These are phyloP conservation scores for Cephus rjabovi DNA, from an alignment of 2,888 invertebrate genomes.

Conservation along the genomic window DNA sequence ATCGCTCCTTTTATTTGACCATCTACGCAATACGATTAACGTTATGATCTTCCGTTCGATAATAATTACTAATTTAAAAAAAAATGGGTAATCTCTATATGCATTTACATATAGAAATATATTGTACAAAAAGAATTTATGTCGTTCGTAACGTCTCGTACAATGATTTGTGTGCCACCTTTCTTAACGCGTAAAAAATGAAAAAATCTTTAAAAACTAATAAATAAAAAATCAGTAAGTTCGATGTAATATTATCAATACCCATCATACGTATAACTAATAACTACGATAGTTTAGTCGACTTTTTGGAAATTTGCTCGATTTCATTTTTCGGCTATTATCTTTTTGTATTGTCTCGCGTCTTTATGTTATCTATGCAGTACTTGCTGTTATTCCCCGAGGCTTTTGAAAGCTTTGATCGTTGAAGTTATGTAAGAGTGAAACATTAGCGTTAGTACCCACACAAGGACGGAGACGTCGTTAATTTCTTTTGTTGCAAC, in stretches of 20 bases:
- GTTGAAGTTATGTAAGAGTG: slow-evolving; percentile 39
- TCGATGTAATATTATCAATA: not conserved
- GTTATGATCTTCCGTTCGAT: not conserved
- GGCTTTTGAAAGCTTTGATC: slow-evolving; percentile 28
- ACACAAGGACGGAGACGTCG: slow-evolving; percentile 36
- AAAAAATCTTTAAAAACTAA: not conserved
- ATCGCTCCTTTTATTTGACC: not conserved
- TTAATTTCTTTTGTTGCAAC: slow-evolving; percentile 29
- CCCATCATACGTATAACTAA: not conserved
- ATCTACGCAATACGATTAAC: not conserved
- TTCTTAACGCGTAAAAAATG: not conserved
- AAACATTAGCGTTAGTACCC: slow-evolving; percentile 44
- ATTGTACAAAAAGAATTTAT: not conserved
- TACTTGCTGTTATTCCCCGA: slow-evolving; percentile 41
- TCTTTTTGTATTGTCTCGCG: slow-evolving; percentile 35
- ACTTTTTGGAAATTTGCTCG: slow-evolving; percentile 34
- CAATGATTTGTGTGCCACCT: not conserved
- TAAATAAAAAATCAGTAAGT: not conserved
- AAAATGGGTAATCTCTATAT: not conserved
- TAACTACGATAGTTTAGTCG: not conserved
- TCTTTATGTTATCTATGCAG: slow-evolving; percentile 25
- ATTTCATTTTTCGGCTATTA: slow-evolving; percentile 8
- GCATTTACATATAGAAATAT: not conserved
- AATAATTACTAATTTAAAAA: not conserved
- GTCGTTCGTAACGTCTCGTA: not conserved